phyloP scores from a whole-genome alignment of 2,797 vertebrate genomes.

The Peromyscus nudipes region DNA sequence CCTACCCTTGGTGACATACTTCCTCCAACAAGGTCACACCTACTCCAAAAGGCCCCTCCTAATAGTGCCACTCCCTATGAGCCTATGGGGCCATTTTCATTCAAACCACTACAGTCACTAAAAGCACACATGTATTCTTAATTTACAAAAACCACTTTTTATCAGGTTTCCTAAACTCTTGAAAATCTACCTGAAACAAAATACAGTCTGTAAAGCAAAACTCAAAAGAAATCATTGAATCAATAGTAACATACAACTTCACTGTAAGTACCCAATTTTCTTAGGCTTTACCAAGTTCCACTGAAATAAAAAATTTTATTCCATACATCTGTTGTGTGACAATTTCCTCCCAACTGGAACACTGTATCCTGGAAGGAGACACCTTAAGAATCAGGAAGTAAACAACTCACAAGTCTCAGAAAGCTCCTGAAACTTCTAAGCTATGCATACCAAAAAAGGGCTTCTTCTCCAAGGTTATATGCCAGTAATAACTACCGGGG shows the following conservation, averaged over 20 bases:
- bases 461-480: not conserved
- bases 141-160: constrained; percentile 21
- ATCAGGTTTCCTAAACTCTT: not conserved
- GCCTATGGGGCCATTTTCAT: not conserved
- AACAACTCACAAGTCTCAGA: not conserved
- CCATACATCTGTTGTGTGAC: not conserved
- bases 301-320: constrained; percentile 52
- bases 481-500: not conserved
- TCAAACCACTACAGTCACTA: not conserved
- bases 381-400: not conserved
- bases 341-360: not conserved
- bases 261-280: constrained; percentile 39
- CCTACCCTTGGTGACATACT: not conserved
- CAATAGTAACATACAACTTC: constrained; percentile 40
- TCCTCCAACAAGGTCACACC: not conserved
- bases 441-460: not conserved
- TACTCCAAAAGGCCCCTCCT: not conserved
- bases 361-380: not conserved
- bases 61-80: not conserved
- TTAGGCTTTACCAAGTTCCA: constrained; percentile 54
- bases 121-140: not conserved
- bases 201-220: constrained; percentile 53
- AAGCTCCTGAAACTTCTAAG: not conserved
- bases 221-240: not conserved
- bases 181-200: not conserved